phyloP scores from a whole-genome alignment of 2,888 invertebrate genomes.

The Nematopogon swammerdamellus region DNA sequence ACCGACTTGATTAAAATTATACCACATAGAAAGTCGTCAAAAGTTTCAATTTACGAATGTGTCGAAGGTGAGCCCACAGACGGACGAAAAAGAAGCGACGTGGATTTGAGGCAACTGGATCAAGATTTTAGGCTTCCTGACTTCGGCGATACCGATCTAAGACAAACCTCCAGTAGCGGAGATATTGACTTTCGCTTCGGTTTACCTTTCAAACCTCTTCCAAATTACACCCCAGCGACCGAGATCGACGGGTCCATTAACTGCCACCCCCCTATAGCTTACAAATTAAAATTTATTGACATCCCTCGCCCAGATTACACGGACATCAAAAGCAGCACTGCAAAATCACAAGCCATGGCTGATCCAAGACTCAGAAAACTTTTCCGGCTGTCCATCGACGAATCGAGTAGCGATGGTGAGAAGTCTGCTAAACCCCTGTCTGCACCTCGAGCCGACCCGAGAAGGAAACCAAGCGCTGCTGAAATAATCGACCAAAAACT shows the following conservation, averaged over 20 bases:
- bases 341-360: conserved; percentile 66
- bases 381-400: conserved; percentile 64
- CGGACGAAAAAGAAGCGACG: conserved; percentile 43
- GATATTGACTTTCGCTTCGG: conserved; percentile 76
- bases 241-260: conserved; percentile 83
- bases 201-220: conserved; percentile 74
- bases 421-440: conserved; percentile 35
- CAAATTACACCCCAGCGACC: conserved; percentile 79
- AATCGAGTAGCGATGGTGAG: conserved; percentile 59
- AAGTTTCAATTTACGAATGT: conserved; percentile 60
- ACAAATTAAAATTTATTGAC: conserved; percentile 59
- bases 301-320: conserved; percentile 74
- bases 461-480: conserved; percentile 41
- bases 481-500: conserved; percentile 27
- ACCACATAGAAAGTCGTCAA: conserved; percentile 26
- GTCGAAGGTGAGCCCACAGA: conserved; percentile 52
- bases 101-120: conserved; percentile 49
- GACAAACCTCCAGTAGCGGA: conserved; percentile 49
- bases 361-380: conserved; percentile 78
- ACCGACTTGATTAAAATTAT: conserved; percentile 5
- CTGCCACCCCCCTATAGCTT: conserved; percentile 71
- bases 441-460: conserved; percentile 43
- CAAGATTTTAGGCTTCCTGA: conserved; percentile 49
- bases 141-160: conserved; percentile 65
- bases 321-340: conserved; percentile 66